Evolutionary conservation across 1,140 invertebrate species (phyloP).

Genomic region (Phymastichus coffea): DNA sequence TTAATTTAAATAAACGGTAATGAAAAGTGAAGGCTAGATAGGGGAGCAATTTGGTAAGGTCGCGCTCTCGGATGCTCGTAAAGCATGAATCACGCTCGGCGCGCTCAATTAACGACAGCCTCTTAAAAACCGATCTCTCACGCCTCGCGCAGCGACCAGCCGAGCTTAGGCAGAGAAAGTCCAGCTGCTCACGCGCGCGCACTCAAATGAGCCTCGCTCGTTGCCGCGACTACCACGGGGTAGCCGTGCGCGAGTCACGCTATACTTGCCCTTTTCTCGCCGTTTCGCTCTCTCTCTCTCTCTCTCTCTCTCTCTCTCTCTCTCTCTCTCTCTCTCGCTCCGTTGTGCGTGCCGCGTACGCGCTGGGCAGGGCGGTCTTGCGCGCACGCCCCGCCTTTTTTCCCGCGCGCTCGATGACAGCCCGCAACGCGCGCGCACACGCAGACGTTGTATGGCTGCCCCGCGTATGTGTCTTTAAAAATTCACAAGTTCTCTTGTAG

Average conservation of each 20-base stretch:
- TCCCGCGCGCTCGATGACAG: background rate
- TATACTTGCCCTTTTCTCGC: background rate
- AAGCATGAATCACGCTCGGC: no score
- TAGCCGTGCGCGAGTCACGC: background rate
- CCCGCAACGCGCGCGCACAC: background rate
- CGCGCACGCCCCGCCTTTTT: no score
- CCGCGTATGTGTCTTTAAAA: no score
- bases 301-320: background rate
- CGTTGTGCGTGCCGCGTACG: conserved; percentile 14
- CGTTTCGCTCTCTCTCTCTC: background rate
- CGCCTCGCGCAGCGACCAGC: background rate
- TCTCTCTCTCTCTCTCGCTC: background rate
- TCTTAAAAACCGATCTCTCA: no score
- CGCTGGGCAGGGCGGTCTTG: conserved; percentile 22
- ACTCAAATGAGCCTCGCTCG: background rate
- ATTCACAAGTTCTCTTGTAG: conserved; percentile 29
- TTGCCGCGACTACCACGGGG: background rate
- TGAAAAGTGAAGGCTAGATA: no score
- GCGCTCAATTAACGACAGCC: no score
- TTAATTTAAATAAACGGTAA: no score
- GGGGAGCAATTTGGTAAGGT: no score
- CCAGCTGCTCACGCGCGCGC: background rate
- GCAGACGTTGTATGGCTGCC: conserved; percentile 7
- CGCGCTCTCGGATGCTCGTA: no score
- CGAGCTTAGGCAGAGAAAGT: background rate